phyloP scores from a whole-genome alignment of 2,888 invertebrate genomes.

The Zonitis immaculata region DNA sequence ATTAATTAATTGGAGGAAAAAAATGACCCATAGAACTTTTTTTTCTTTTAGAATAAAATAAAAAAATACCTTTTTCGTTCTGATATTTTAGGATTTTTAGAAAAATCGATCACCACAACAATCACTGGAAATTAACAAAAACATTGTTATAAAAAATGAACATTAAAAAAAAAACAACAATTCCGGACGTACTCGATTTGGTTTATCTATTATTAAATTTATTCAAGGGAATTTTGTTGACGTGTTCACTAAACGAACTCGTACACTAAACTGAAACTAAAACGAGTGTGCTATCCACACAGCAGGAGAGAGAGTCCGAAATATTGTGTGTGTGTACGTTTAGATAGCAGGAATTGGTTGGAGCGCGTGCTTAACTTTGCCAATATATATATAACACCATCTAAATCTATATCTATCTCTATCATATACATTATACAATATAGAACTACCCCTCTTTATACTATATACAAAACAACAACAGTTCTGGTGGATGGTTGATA shows the following conservation, averaged over 20 bases:
- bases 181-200: no score
- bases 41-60: no score
- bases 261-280: constrained; percentile 15
- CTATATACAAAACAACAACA: no score
- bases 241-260: constrained; percentile 3
- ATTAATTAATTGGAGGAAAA: neutral
- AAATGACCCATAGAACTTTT: no score
- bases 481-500: constrained; percentile 33
- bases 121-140: neutral
- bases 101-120: constrained; percentile 2
- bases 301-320: constrained; percentile 16
- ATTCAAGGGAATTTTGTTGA: neutral
- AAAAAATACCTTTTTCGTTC: no score
- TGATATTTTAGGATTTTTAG: no score
- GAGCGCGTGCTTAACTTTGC: constrained; percentile 17
- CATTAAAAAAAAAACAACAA: neutral
- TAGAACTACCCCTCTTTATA: neutral
- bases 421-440: no score
- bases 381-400: constrained; percentile 3
- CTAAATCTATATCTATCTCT: neutral
- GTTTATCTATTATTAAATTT: no score
- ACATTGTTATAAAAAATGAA: neutral
- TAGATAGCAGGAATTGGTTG: constrained; percentile 14
- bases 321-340: neutral
- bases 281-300: constrained; percentile 3